Evolutionary conservation across 35 echinoderm and acorn worm species (phyloP), one percentile per base, ranked within the genome.

Genomic region (Heliocidaris erythrogramma): DNA sequence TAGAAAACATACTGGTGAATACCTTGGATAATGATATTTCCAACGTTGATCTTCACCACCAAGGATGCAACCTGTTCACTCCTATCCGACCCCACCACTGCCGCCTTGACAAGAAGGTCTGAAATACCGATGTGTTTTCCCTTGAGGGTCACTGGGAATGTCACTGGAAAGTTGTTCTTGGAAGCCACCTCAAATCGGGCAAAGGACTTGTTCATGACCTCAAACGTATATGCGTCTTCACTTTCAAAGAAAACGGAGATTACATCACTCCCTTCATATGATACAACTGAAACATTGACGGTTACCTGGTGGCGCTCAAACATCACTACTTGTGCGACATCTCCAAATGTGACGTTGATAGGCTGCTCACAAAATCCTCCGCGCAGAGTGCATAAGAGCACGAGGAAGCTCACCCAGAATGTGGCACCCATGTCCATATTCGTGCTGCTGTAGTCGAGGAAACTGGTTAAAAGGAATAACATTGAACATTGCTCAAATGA

Each of bases 51-150:
- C 48, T 92, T 92, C 8, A 92, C 91, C 0, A 27, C 21, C 17
- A 92, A 2, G 6, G 91, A 16, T 30, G 91, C 47, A 4, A 92
- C 49, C 87, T 89, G 87, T 13, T 24, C 49, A 11, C 48, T 92
- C 2, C 13, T 48, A n/a, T 52, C 17, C 27, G 7, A 92, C 50
- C 48, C 91, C 47, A 56, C 49, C n/a, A 16, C 47, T 59, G 49
- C 10, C 50, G 30, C 49, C 49, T 1, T 18, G 29, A 92, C 91
- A 3, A 13, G 91, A 12, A 92, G 91, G 1, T 59, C n/a, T 12
- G 47, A 52, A 59, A 92, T 92, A 27, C 89, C 48, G 48, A 91
- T 49, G 31, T 91, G 31, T 6, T 48, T 32, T 91, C 89, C 89
- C 32, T 35, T 32, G 1, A 91, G 3, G 89, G 89, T 91, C 17